Evolutionary conservation across 2,113 vertebrate genomes (phyloP).

Genomic region (Miniopterus natalensis): DNA sequence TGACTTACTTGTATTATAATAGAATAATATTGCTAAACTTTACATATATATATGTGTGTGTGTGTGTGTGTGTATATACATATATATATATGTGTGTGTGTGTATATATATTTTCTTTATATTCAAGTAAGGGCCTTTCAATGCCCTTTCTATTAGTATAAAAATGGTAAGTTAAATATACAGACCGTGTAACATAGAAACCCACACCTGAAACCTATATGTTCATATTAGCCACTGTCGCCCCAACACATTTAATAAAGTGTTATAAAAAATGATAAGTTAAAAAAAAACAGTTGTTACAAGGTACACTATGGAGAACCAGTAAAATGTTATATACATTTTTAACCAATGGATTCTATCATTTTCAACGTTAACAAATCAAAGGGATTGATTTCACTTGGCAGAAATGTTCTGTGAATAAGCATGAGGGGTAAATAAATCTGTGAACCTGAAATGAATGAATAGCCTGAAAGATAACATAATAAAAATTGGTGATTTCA

Average conservation of each 20-base stretch:
- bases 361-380: background rate
- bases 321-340: background rate
- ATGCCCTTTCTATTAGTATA: background rate
- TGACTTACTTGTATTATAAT: background rate
- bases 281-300: background rate
- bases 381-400: background rate
- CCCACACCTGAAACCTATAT: too few relatives aligned
- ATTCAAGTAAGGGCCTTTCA: background rate
- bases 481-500: background rate
- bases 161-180: too few relatives aligned
- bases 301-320: background rate
- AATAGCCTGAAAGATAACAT: background rate
- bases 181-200: too few relatives aligned
- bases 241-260: too few relatives aligned
- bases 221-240: too few relatives aligned
- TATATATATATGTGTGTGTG: too few relatives aligned
- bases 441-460: background rate
- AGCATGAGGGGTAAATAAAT: background rate
- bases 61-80: background rate
- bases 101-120: background rate
- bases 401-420: background rate
- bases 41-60: background rate
- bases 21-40: background rate
- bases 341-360: background rate
- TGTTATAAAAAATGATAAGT: background rate